Percentiles rank a stretch among this genome's conserved stretches.
Conservation (phyloP, 2,113 vertebrate genomes). For the Numenius arquata region DNA sequence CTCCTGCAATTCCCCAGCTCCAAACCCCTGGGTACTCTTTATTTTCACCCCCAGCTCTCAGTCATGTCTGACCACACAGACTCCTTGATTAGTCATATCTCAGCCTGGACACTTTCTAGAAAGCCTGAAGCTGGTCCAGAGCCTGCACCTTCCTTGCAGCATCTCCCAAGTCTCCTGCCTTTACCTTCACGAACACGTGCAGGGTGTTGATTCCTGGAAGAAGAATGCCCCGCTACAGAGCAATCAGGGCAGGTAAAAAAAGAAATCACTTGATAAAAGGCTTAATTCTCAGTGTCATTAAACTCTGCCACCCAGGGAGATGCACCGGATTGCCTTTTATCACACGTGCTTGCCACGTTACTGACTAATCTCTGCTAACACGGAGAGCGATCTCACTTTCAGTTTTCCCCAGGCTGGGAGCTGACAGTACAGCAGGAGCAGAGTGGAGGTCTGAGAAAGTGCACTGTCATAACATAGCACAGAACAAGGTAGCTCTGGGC, state of each 20-base stretch:
- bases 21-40: neutral
- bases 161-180: neutral
- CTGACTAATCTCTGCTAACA: neutral
- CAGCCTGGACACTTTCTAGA: neutral
- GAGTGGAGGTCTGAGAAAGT: neutral
- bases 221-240: neutral
- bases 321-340: neutral
- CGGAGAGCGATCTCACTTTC: neutral
- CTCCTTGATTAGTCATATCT: neutral
- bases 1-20: neutral
- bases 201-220: neutral
- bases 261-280: neutral
- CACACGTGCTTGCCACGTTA: neutral
- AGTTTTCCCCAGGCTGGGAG: neutral
- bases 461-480: neutral
- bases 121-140: neutral
- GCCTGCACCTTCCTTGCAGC: neutral
- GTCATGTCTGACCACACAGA: neutral
- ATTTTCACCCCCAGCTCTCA: neutral
- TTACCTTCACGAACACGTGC: neutral
- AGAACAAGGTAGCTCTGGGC: neutral
- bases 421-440: neutral
- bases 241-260: neutral
- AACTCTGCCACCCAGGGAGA: neutral
- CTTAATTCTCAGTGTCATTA: constrained; percentile 28